Percentiles rank a stretch among this genome's conserved stretches.
Evolutionary conservation across 1,140 invertebrate genomes (phyloP).

Genomic region (Drosophila neocordata): DNA sequence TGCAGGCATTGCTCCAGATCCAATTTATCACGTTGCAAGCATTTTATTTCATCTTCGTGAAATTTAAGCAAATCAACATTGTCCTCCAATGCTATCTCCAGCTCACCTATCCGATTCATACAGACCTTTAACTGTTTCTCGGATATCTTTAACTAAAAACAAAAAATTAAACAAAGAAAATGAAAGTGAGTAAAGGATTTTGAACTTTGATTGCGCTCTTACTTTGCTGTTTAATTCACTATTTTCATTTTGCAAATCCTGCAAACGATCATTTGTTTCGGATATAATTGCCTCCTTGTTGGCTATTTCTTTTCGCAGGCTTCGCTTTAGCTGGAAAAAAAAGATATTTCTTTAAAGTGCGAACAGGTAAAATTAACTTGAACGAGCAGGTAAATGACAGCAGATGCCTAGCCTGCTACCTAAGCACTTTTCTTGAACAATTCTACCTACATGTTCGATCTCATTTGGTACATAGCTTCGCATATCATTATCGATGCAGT

Average conservation of each 20-base stretch:
- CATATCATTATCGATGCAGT: not conserved
- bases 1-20: slow-evolving; percentile 67
- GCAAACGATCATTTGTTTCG: slow-evolving; percentile 43
- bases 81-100: slow-evolving; percentile 47
- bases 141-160: slow-evolving; percentile 37
- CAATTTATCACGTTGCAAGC: slow-evolving; percentile 49
- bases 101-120: slow-evolving; percentile 43
- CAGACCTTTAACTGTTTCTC: slow-evolving; percentile 44
- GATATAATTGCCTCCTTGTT: slow-evolving; percentile 40
- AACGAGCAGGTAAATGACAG: slow-evolving; percentile 4
- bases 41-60: slow-evolving; percentile 19
- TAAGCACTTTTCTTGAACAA: too few relatives aligned
- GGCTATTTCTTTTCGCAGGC: slow-evolving; percentile 49
- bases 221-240: slow-evolving; percentile 32
- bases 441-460: slow-evolving; percentile 56
- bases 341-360: slow-evolving; percentile 17
- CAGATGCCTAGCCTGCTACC: slow-evolving; percentile 13
- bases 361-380: slow-evolving; percentile 3
- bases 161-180: not conserved
- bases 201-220: not conserved
- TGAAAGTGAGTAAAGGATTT: not conserved
- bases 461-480: slow-evolving; percentile 27
- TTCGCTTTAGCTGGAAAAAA: slow-evolving; percentile 53
- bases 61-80: not conserved
- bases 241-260: slow-evolving; percentile 32